Conservation (phyloP, 2,797 vertebrate genomes). For the Brachyrhaphis roseni region DNA sequence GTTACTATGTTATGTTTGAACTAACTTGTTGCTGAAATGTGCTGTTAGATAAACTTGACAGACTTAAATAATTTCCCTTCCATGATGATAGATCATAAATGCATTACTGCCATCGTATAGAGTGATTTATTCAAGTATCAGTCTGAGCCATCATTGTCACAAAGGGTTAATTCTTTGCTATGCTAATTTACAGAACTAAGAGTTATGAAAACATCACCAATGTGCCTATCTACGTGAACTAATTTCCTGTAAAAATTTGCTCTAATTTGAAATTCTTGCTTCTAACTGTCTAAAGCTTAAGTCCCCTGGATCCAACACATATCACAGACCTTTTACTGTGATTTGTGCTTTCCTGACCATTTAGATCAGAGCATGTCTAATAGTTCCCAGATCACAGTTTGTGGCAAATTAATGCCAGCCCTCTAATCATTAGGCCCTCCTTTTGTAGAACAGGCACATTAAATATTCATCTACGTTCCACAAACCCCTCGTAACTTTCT, state of each 20-base stretch:
- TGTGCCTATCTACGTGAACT: not conserved
- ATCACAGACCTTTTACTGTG: not conserved
- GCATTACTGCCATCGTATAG: not conserved
- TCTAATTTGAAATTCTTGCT: not conserved
- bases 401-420: not conserved
- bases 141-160: not conserved
- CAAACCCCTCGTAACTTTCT: not conserved
- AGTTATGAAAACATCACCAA: not conserved
- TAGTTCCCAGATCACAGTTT: conserved; percentile 1
- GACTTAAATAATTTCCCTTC: too few relatives aligned
- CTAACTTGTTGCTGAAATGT: too few relatives aligned
- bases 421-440: not conserved
- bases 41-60: too few relatives aligned
- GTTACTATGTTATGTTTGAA: too few relatives aligned
- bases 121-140: not conserved
- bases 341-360: conserved; percentile 1
- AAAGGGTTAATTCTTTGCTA: not conserved
- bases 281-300: not conserved
- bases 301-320: not conserved
- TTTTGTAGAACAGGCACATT: not conserved
- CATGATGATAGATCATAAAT: not conserved
- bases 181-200: not conserved
- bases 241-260: not conserved
- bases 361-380: not conserved
- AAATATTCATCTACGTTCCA: conserved; percentile 1